Evolutionary conservation across 2,888 invertebrate genomes (phyloP), one percentile per base, ranked within the genome.

Genomic region (Eucera pruinosa): DNA sequence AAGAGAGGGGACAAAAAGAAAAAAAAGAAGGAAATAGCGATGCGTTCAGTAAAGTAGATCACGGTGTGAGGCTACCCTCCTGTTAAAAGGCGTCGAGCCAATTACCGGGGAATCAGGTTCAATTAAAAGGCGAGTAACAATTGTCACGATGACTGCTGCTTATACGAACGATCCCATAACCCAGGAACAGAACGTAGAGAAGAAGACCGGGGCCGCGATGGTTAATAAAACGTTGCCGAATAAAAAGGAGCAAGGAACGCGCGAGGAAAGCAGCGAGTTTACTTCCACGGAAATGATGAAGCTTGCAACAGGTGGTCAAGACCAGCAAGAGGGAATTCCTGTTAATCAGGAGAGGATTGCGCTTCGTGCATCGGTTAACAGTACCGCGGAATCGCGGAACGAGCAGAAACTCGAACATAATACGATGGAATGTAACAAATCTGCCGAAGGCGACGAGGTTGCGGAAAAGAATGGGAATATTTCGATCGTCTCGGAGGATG

Each of bases 91-190:
- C 72, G 65, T 61, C 75, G 50, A 66, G 73, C 47, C 84, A 86
- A 85, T 86, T 84, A 80, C 55, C 41, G 36, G 58, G 20, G 70
- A 84, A 85, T 87, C 72, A 71, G 60, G 65, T 48, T 65, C 81
- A 87, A 87, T 85, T 85, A 83, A 85, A 83, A 70, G 74, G 70
- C 68, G 73, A 55, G 71, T 36, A 61, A 57, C 66, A 68, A 75
- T 66, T 58, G 54, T 48, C 70, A 65, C 73, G 11, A 87, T 87
- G 86, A 88, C 88, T 66, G 85, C 85, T 57, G 85, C 88, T 41
- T 82, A 81, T 27, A 54, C 79, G 54, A 79, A 82, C 65, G 80
- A 85, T 54, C 58, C 65, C 5, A 66, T 65, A 27, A 66, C 58
- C 23, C 69, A 78, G 52, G 75, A 75, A 50, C 78, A 70, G 39